Conservation (phyloP, 2,797 vertebrate species). For the Leptodactylus fallax region DNA sequence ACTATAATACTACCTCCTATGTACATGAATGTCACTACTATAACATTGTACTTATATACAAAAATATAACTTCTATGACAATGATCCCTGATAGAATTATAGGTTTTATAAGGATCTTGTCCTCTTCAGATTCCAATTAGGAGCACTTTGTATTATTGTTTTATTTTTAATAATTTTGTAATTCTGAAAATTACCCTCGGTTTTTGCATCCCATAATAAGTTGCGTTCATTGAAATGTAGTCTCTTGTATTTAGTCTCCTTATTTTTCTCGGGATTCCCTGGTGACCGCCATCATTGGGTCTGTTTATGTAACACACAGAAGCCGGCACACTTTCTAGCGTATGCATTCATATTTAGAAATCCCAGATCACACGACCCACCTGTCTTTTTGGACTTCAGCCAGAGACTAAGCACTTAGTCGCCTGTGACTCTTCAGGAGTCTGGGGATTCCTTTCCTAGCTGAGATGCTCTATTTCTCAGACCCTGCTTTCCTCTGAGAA, state of each 20-base stretch:
- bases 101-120: no score
- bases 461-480: not conserved
- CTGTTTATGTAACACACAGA: not conserved
- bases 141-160: no score
- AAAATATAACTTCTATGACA: constrained; percentile 3
- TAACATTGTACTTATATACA: not conserved
- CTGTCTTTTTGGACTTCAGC: not conserved
- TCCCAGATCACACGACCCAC: not conserved
- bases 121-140: no score
- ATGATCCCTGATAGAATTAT: no score
- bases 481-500: not conserved
- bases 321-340: not conserved
- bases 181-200: no score
- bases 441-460: not conserved
- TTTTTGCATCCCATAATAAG: no score
- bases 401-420: not conserved
- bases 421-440: constrained; percentile 11
- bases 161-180: no score
- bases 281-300: not conserved
- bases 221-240: not conserved
- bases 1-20: not conserved
- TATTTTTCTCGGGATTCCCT: not conserved
- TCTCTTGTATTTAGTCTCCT: not conserved
- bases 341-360: not conserved
- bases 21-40: not conserved